phyloP scores from a whole-genome alignment of 2,888 invertebrate species.

The Lacanobia wlatinum region DNA sequence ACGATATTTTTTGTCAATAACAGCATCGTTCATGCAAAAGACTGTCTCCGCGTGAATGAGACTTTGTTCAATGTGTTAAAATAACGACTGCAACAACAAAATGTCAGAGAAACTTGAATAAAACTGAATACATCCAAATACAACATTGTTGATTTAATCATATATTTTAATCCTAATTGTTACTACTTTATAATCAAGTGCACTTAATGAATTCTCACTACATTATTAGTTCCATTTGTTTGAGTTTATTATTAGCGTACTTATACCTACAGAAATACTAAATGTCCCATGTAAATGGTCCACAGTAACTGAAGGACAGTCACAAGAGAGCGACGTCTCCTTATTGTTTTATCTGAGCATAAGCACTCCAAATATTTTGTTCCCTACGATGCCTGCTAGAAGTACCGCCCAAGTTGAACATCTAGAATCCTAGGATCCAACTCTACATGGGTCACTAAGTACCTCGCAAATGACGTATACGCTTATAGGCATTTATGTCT shows the following conservation, averaged over 20 bases:
- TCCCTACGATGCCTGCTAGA: slow-evolving; percentile 49
- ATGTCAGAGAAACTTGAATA: slow-evolving; percentile 37
- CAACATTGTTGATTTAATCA: slow-evolving; percentile 72
- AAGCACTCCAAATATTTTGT: slow-evolving; percentile 43
- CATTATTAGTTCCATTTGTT: slow-evolving; percentile 78
- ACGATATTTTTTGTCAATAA: not conserved
- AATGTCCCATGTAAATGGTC: slow-evolving; percentile 69
- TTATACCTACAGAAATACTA: slow-evolving; percentile 67
- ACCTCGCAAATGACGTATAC: slow-evolving; percentile 70
- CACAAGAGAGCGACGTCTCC: slow-evolving; percentile 34
- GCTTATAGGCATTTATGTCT: slow-evolving; percentile 63
- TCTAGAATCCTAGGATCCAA: slow-evolving; percentile 42
- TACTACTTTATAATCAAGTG: slow-evolving; percentile 85
- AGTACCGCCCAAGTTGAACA: slow-evolving; percentile 37
- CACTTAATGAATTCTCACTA: slow-evolving; percentile 89
- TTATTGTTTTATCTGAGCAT: slow-evolving; percentile 38
- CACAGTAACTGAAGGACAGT: slow-evolving; percentile 42
- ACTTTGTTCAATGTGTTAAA: slow-evolving; percentile 34
- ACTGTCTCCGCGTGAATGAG: slow-evolving; percentile 19
- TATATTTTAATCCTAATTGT: slow-evolving; percentile 71
- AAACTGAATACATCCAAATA: slow-evolving; percentile 78
- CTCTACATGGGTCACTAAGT: slow-evolving; percentile 65
- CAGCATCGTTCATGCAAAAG: not conserved
- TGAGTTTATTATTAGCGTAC: slow-evolving; percentile 70
- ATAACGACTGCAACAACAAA: slow-evolving; percentile 33